phyloP scores from a whole-genome alignment of 2,797 vertebrate genomes.

The Neosalanx taihuensis region DNA sequence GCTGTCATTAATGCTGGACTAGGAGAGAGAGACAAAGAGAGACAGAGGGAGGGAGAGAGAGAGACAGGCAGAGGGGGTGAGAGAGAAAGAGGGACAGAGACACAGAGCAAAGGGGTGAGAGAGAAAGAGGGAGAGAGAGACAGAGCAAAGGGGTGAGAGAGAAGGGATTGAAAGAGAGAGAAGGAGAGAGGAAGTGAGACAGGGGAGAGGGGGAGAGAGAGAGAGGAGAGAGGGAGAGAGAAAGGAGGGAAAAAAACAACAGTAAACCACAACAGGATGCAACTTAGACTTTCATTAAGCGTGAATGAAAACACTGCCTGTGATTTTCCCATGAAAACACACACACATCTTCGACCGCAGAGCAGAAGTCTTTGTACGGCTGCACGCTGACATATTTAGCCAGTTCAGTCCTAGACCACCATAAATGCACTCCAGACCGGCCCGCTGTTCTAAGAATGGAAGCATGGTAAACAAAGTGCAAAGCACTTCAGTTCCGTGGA shows the following conservation, averaged over 20 bases:
- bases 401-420: constrained; percentile 12
- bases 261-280: not conserved
- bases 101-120: not conserved
- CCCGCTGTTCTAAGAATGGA: too few relatives aligned
- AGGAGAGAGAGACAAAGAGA: constrained; percentile 16
- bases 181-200: too few relatives aligned
- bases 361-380: not conserved
- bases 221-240: not conserved
- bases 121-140: not conserved
- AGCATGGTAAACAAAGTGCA: constrained; percentile 10
- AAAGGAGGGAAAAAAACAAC: not conserved
- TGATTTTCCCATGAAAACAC: not conserved
- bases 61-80: not conserved
- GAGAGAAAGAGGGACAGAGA: not conserved
- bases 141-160: not conserved
- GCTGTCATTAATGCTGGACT: constrained; percentile 89
- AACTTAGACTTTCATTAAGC: not conserved
- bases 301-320: too few relatives aligned
- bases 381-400: not conserved
- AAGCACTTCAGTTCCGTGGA: constrained; percentile 42
- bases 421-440: not conserved
- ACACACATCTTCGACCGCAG: not conserved
- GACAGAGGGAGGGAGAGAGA: not conserved
- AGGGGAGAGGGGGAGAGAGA: constrained; percentile 1
- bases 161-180: too few relatives aligned